Conservation (phyloP, 2,888 invertebrate genomes). For the Nebria brevicollis region DNA sequence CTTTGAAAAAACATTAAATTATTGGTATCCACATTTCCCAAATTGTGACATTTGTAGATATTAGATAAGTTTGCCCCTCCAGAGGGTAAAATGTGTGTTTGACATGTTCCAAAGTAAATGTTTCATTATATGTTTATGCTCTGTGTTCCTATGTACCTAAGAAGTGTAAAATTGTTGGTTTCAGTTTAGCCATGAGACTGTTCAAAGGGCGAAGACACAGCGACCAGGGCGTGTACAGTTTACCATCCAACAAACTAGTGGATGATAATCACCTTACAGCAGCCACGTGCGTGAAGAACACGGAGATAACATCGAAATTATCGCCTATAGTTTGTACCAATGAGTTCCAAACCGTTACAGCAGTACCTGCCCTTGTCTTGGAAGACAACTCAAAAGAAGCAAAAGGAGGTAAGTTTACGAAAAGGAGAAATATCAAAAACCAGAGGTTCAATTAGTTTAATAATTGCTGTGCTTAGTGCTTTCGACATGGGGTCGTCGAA, state of each 20-base stretch:
- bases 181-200: constrained; percentile 66
- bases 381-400: constrained; percentile 71
- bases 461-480: constrained; percentile 62
- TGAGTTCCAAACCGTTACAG: constrained; percentile 80
- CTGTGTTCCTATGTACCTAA: neutral
- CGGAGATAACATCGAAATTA: constrained; percentile 49
- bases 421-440: neutral
- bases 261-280: constrained; percentile 48
- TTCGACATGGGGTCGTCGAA: constrained; percentile 80
- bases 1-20: too few relatives aligned
- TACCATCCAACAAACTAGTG: constrained; percentile 63
- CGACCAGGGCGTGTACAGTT: constrained; percentile 69
- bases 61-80: too few relatives aligned
- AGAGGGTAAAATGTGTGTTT: too few relatives aligned
- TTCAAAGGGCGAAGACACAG: constrained; percentile 74
- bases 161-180: neutral
- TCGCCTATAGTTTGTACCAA: constrained; percentile 5
- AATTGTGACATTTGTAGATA: too few relatives aligned
- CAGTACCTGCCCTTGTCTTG: constrained; percentile 80
- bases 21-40: too few relatives aligned
- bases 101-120: too few relatives aligned
- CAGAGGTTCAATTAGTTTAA: constrained; percentile 54
- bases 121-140: neutral
- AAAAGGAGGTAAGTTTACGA: constrained; percentile 65
- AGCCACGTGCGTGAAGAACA: constrained; percentile 50